Percentiles rank a stretch among this genome's conserved stretches.
Evolutionary conservation across 2,888 invertebrate genomes (phyloP).

Genomic region (Deladenus siricidicola): DNA sequence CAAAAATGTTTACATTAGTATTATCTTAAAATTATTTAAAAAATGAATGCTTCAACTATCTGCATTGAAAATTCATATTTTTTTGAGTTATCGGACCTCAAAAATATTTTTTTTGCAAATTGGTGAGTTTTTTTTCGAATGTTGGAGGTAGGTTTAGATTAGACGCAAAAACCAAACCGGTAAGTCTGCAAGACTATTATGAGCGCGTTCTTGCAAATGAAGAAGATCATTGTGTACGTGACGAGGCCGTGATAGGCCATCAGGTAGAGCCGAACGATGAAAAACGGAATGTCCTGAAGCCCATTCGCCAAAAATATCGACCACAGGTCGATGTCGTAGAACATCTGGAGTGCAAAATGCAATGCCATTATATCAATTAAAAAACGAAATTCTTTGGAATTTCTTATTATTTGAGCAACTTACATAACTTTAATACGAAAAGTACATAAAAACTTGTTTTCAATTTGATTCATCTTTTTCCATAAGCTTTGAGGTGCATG

Average conservation of each 20-base stretch:
- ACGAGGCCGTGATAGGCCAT: conserved; percentile 79
- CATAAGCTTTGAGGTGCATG: too few species aligned
- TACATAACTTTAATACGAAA: too few species aligned
- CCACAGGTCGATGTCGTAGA: conserved; percentile 55
- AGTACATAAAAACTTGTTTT: too few species aligned
- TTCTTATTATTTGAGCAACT: too few species aligned
- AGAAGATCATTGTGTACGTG: conserved; percentile 90
- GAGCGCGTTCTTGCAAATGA: conserved; percentile 77
- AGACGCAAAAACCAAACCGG: conserved; percentile 15
- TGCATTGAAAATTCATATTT: too few species aligned
- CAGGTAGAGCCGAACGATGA: conserved; percentile 63
- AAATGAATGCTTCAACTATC: too few species aligned
- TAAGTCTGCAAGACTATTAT: conserved; percentile 67
- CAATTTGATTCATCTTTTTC: too few species aligned
- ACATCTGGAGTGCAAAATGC: conserved; percentile 29
- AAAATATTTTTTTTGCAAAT: too few species aligned
- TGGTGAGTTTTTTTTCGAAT: not conserved
- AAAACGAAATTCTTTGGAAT: not conserved
- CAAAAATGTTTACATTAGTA: too few species aligned
- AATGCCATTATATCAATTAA: not conserved
- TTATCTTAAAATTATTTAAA: too few species aligned
- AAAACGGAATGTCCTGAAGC: conserved; percentile 57
- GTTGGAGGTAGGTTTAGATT: conserved; percentile 10
- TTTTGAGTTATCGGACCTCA: too few species aligned
- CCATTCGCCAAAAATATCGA: conserved; percentile 56